Conservation (phyloP, 2,888 invertebrate genomes). For the Metalampra italica region DNA sequence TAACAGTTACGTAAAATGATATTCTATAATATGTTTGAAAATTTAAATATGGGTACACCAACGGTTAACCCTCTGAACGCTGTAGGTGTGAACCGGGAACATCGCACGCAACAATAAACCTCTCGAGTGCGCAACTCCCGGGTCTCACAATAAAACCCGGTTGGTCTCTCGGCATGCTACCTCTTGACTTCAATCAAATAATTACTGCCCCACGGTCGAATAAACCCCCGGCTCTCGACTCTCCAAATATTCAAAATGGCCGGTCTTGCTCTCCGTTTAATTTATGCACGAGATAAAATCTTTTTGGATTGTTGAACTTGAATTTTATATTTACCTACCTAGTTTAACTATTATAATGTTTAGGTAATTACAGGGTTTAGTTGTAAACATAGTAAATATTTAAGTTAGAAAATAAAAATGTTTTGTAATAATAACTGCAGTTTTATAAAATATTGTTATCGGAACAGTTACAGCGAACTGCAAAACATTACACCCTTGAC, state of each 20-base stretch:
- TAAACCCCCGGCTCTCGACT: conserved; percentile 52
- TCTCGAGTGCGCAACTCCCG: conserved; percentile 42
- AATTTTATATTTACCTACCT: conserved; percentile 1
- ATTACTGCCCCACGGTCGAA: conserved; percentile 75
- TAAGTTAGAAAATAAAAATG: too few relatives aligned
- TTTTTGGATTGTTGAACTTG: conserved; percentile 15
- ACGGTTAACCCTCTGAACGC: conserved; percentile 61
- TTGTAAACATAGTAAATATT: too few relatives aligned
- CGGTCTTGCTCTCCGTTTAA: conserved; percentile 43
- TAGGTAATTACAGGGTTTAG: too few relatives aligned
- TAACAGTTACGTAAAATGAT: too few relatives aligned
- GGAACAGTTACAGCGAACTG: conserved; percentile 36
- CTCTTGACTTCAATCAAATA: conserved; percentile 78
- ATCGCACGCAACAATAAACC: conserved; percentile 53
- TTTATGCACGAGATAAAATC: conserved; percentile 61
- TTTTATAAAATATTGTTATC: conserved; percentile 22
- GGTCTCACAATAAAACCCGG: conserved; percentile 54
- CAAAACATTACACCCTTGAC: conserved; percentile 75
- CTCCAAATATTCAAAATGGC: conserved; percentile 72
- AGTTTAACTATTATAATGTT: not conserved
- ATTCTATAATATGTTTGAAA: not conserved
- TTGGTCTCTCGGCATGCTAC: conserved; percentile 68
- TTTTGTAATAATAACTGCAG: too few relatives aligned
- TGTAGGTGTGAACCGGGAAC: conserved; percentile 69
- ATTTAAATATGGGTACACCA: not conserved